Evolutionary conservation across 2,797 vertebrate genomes (phyloP).

Genomic region (Serranus cabrilla): DNA sequence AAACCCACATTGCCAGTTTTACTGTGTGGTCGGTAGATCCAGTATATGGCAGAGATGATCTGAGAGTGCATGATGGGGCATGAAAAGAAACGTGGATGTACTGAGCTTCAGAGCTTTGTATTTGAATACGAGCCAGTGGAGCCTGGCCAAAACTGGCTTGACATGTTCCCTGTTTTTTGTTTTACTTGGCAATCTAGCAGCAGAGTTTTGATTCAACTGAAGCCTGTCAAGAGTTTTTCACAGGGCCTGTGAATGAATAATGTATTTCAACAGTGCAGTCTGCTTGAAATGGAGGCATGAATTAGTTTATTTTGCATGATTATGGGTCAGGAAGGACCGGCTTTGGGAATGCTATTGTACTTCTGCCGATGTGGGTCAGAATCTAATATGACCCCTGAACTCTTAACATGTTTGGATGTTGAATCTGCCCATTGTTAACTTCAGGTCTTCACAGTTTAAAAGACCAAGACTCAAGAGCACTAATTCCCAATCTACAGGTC

Average conservation of each 20-base stretch:
- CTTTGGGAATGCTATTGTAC: constrained; percentile 7
- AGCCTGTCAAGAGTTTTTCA: constrained; percentile 20
- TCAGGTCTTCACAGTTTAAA: too few species aligned
- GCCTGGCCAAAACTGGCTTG: constrained; percentile 1
- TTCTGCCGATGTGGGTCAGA: constrained; percentile 3
- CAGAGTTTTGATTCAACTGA: constrained; percentile 18
- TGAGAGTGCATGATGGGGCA: constrained; percentile 11
- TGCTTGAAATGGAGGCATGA: constrained; percentile 9
- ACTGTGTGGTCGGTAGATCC: not conserved
- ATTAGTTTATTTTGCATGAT: constrained; percentile 18
- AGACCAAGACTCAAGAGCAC: too few species aligned
- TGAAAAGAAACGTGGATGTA: constrained; percentile 11
- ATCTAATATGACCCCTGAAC: constrained; percentile 3
- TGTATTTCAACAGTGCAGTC: constrained; percentile 18
- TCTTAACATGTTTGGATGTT: not conserved
- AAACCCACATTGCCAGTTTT: not conserved
- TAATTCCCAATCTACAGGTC: too few species aligned
- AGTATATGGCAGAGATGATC: constrained; percentile 1
- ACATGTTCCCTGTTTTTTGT: constrained; percentile 21
- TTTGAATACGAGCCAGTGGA: constrained; percentile 5
- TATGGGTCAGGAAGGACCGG: not conserved
- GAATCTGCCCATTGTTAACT: not conserved
- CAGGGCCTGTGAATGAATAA: constrained; percentile 33
- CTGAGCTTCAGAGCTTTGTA: not conserved
- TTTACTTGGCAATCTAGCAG: constrained; percentile 10